Base-by-base conservation (phyloP, 2,797 vertebrate species). In the Pelochelys cantorii region DNA sequence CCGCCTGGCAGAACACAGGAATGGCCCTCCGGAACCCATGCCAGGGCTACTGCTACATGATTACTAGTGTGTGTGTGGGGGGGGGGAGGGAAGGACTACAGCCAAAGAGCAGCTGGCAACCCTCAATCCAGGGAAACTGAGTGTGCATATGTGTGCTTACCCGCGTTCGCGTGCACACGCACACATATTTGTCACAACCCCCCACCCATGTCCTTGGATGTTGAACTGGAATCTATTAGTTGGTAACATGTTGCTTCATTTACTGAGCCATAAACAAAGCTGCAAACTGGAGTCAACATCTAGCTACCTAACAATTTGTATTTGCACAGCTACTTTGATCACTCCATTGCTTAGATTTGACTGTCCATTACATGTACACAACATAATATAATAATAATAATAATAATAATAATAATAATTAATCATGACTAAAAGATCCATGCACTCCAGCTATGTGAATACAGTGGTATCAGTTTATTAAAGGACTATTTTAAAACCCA, bases 91-190 rank as follows among this genome's bases (percentile, higher is more conserved):
- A n/a, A 6, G 42, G 5, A 6, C 59, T 52, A 55, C 29, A 94
- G 95, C 87, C 92, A 88, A 89, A 90, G 84, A 94, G 83, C 90
- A 94, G 83, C 94, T 96, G 96, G 85, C 90, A 88, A 84, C 57
- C 13, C 56, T 90, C 74, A 56, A 0, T 83, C 87, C 84, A 71
- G 85, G 86, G 79, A 91, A 93, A 55, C 37, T 83, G 90, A 53
- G 85, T 54, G 54, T 57, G 78, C 88, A 79, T 83, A 90, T 75
- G 48, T 48, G 71, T 82, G 82, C 62, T 79, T 65, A 31, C 60
- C 74, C 62, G 42, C 68, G n/a, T 4, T 11, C 55, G 37, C 53
- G 48, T 52, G 79, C 71, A 29, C 60, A 79, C 55, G 42, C 75
- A n/a, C 7, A 17, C 55, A 52, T 52, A 10, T 85, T 88, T 75